Base-by-base conservation (phyloP, 2,888 invertebrate genomes). In the Platynereis dumerilii region DNA sequence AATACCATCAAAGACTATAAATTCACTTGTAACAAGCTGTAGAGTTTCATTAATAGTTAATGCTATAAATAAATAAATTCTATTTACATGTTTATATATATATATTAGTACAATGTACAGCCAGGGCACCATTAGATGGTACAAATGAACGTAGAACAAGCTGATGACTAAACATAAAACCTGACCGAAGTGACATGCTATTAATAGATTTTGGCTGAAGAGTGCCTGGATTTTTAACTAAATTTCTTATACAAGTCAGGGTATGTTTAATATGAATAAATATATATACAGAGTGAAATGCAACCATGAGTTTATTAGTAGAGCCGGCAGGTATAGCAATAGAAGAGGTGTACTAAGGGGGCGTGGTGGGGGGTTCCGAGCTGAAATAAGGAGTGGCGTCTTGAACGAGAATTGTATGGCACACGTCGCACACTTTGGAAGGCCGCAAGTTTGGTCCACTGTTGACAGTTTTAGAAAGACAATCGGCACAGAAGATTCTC, bases 391-490 rank as follows among this genome's bases (percentile, higher is more conserved):
- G 86, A 24, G 84, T 84, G 17, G 85, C 83, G 65, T 85, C 85
- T 58, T 79, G 79, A 59, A 86, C 94, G 82, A 99, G 90, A 80
- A 99, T 88, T 58, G 98, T 99, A 87, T 97, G 95, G 87, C 98
- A 99, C 67, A 98, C 94, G 85, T 92, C 91, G 87, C 99, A 99
- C 72, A 99, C 98, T 83, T 91, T 91, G 65, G 95, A 93, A 52
- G 91, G 91, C 74, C 91, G 87, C 74, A 90, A 88, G 76, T 92
- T 91, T 70, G 96, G 96, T 48, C 98, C 98, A 75, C 91, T 89
- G 76, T 90, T 87, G 74, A 99, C 95, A 54, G 87, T 87, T 84
- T 92, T 91, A 61, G 90, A 86, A 76, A 93, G 87, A 87, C 99
- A 99, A 74, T 89, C 87, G 62, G 87, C 87, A 87, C 99, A 99